Base-by-base conservation (phyloP, 1,140 invertebrate species). In the Melanaphis sacchari region DNA sequence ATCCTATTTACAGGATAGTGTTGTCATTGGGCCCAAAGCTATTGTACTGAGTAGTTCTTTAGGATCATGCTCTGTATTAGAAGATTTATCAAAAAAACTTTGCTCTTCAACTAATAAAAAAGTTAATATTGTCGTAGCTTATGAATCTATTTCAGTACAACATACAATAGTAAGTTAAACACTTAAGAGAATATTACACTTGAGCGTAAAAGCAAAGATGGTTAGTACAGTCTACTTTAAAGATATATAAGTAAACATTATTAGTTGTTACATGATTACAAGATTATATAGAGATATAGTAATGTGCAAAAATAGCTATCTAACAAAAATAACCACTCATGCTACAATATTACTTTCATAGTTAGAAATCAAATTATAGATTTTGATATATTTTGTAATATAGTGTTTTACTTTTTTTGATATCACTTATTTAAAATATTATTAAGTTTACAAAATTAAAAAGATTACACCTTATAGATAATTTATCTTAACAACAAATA, bases 21-120 rank as follows among this genome's bases (percentile, higher is more conserved):
- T 8, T 31, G 15, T 9, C 8, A 52, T 93, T 26, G 91, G 81
- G 9, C 91, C 91, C 31, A 93, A 93, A 85, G 76, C 43, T n/a
- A 52, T 93, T 82, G 54, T 93, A 40, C 46, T 93, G 2, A 93
- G 81, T 84, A 93, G 36, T 93, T 93, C 91, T 54, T 85, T 93
- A 84, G 36, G 24, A 52, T 85, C 91, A 38, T 93, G 91, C 22
- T 38, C 22, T 41, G 2, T 0, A 18, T 84, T 93, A n/a, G 46
- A 93, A 49, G 8, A 82, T 41, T 84, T 93, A 52, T 31, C 76
- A 40, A 93, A 93, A 40, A 1, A 21, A 38, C 46, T 93, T 6
- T 31, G 41, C 9, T 84, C n/a, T 52, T 41, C 46, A 22, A 26
- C 76, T 4, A 92, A 40, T 18, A n/a, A 11, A 22, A n/a, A 88